phyloP scores from a whole-genome alignment of 2,113 vertebrate genomes.

The Balaeniceps rex region DNA sequence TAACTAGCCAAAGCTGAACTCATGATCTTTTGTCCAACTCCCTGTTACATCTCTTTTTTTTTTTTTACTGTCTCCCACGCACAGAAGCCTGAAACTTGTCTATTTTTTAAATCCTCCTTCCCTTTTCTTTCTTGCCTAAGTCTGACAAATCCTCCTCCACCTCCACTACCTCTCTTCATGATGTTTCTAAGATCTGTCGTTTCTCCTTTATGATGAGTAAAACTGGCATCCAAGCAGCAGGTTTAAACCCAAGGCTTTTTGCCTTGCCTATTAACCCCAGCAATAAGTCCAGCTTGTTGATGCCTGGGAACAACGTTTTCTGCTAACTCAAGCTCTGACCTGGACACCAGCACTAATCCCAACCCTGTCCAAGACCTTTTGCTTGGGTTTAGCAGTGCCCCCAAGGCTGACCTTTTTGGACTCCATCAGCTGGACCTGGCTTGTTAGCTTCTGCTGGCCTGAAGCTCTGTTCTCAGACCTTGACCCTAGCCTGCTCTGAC shows the following conservation, averaged over 20 bases:
- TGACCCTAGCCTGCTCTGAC: not conserved
- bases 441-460: not conserved
- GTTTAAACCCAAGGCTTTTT: not conserved
- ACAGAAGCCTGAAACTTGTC: not conserved
- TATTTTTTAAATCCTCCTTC: not conserved
- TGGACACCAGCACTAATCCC: not conserved
- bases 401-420: not conserved
- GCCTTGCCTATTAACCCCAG: not conserved
- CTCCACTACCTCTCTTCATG: not conserved
- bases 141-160: not conserved
- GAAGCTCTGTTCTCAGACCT: not conserved
- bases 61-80: not conserved
- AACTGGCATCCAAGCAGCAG: not conserved
- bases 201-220: not conserved
- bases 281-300: not conserved
- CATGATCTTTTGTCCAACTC: not conserved
- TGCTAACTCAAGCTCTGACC: not conserved
- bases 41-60: not conserved
- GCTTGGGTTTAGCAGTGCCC: not conserved
- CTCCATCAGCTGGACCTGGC: not conserved
- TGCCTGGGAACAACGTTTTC: not conserved
- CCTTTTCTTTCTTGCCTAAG: not conserved
- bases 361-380: not conserved
- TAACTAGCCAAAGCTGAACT: conserved; percentile 4
- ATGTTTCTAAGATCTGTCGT: not conserved